Evolutionary conservation across 35 echinoderm and acorn worm genomes (phyloP), one percentile per base, ranked within the genome.

Genomic region (Diadema setosum): DNA sequence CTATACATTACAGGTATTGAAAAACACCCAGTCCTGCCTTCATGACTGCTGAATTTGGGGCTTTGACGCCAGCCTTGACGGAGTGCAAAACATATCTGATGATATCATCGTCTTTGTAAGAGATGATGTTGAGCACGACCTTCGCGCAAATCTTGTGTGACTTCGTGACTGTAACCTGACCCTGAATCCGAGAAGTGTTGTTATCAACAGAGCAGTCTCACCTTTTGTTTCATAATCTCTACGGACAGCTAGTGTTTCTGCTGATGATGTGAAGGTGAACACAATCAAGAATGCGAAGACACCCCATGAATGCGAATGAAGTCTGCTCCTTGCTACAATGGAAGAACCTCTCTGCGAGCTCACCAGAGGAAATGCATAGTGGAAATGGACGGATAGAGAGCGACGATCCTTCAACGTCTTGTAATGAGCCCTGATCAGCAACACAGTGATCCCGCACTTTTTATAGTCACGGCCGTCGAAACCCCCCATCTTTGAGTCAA

Each of bases 401-500:
- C 29, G 63, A 35, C 35, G 11, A 27, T 45, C 87, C 63, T 94
- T 94, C 43, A 45, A 94, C 23, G 45, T 18, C 14, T 69, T 80
- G 37, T 85, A 90, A 40, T 26, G 42, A 21, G 14, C 39, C 40
- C 34, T 94, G 6, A 85, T 74, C 35, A 39, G 64, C n/a, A 67
- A 90, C 18, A 70, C 55, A 39, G 58, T 94, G 15, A 25, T 95
- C 5, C 75, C 88, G 45, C 93, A 94, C 70, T 94, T 88, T 80
- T n/a, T n/a, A n/a, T n/a, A n/a, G 87, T 80, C 29, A 50, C 64
- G 69, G 60, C 7, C 41, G 45, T 85, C 21, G 41, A 25, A n/a
- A 92, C n/a, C n/a, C n/a, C 90, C 5, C 11, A 92, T 27, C 20
- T 92, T 32, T 32, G 70, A 36, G 84, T 39, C 56, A 70, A 92